Percentiles rank a stretch among this genome's conserved stretches.
Evolutionary conservation across 2,797 vertebrate species (phyloP).

Genomic region (Chloroceryle inda): DNA sequence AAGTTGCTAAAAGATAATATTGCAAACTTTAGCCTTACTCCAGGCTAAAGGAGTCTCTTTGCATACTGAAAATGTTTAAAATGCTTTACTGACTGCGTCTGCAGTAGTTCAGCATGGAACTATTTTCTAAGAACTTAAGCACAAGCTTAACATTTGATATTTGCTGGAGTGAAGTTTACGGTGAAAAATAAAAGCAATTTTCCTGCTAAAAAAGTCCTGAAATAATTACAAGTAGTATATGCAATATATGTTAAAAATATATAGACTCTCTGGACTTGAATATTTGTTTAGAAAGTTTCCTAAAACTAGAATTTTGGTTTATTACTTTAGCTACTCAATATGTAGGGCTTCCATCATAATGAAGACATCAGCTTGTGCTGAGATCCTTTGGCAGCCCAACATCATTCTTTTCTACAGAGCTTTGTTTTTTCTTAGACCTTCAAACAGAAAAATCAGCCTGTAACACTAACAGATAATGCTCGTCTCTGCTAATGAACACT

Average conservation of each 20-base stretch:
- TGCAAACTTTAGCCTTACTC: background rate
- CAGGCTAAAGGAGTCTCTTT: background rate
- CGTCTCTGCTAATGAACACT: background rate
- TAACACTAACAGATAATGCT: background rate
- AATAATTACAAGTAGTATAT: background rate
- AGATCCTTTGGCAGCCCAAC: background rate
- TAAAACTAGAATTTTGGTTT: background rate
- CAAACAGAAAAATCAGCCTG: background rate
- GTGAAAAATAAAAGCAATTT: background rate
- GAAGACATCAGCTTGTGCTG: background rate
- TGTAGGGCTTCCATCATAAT: background rate
- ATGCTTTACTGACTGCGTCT: background rate
- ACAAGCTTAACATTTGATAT: background rate
- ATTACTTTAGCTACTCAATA: background rate
- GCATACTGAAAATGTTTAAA: background rate
- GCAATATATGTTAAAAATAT: background rate
- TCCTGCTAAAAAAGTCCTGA: background rate
- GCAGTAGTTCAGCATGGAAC: background rate
- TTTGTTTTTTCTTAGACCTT: background rate
- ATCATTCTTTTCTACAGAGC: background rate
- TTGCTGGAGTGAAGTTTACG: background rate
- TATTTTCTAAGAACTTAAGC: background rate
- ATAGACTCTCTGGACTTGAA: background rate
- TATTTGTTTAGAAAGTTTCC: background rate
- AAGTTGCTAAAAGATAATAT: background rate